Evolutionary conservation across 2,797 vertebrate species (phyloP).

Genomic region (Fundulus diaphanus): DNA sequence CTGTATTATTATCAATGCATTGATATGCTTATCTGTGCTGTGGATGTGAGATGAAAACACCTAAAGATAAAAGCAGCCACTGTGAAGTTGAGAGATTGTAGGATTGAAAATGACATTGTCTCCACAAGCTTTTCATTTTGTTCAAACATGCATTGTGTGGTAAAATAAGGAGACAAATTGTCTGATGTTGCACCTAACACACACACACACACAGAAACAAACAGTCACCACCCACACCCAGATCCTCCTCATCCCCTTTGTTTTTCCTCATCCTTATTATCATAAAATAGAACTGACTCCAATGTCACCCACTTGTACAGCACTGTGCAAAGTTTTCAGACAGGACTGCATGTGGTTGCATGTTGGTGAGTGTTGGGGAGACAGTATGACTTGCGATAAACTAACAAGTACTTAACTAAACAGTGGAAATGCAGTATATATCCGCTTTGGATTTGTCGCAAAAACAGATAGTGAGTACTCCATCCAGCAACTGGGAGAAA

Average conservation of each 20-base stretch:
- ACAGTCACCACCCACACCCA: slow-evolving; percentile 21
- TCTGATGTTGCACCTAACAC: slow-evolving; percentile 18
- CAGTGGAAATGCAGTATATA: too few species aligned
- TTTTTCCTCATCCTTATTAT: not conserved
- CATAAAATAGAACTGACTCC: not conserved
- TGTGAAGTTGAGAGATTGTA: slow-evolving; percentile 24
- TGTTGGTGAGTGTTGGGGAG: not conserved
- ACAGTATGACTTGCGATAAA: too few species aligned
- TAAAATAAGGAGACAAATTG: slow-evolving; percentile 21
- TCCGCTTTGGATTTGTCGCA: too few species aligned
- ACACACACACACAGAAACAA: slow-evolving; percentile 8
- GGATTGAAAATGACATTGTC: slow-evolving; percentile 29
- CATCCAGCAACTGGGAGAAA: too few species aligned
- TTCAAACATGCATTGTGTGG: slow-evolving; percentile 17
- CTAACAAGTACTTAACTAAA: too few species aligned
- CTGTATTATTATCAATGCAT: slow-evolving; percentile 32
- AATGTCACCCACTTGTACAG: not conserved
- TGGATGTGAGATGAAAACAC: slow-evolving; percentile 32
- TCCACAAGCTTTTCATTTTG: slow-evolving; percentile 26
- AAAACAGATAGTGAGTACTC: too few species aligned
- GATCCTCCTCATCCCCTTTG: slow-evolving; percentile 7
- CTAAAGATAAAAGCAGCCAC: slow-evolving; percentile 46
- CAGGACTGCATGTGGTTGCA: not conserved
- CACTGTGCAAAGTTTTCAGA: not conserved
- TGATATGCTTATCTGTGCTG: slow-evolving; percentile 30